Base-by-base conservation (phyloP, 2,797 vertebrate genomes). In the Aldrovandia affinis region DNA sequence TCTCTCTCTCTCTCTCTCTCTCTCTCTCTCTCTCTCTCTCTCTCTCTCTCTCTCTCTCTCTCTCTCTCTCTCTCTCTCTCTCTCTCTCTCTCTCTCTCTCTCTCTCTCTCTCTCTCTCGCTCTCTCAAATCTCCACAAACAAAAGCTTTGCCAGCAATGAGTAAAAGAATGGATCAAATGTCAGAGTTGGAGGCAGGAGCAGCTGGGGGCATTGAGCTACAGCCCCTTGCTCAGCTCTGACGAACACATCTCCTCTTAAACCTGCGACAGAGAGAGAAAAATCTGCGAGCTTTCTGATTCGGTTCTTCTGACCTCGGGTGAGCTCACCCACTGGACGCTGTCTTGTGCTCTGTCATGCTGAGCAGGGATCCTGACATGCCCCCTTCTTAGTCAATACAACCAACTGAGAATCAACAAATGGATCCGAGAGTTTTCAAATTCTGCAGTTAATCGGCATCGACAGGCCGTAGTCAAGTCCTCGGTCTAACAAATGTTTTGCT, bases 191-290 rank as follows among this genome's bases (percentile, higher is more conserved):
- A 86, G 86, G 79, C 65, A 84, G 77, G 81, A 86, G 78, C 70
- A 57, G 54, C 28, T 12, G 68, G 50, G 54, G 36, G 85, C 44
- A 50, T 47, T 82, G 52, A 65, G 80, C 63, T 86, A 82, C 86
- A 85, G 83, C 78, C 63, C 57, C 85, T 84, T 83, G 83, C 85
- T 88, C 86, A 83, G 84, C 68, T 87, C 50, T 81, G 80, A 78
- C 78, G 82, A 88, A 81, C 65, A 83, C 59, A 54, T 79, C 81
- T 85, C 84, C 81, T 18, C 15, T 85, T 86, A 86, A 85, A 89
- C 86, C 36, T 15, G 54, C 75, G 80, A 61, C 39, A 33, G 70
- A 42, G 20, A 44, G 30, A 1, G 12, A 7, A 4, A 18, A 1
- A 39, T 14, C 65, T 18, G n/a, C 33, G 6, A 8, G 39, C 22